Conservation (phyloP, 2,797 vertebrate genomes). For the Phalloptychus januarius region DNA sequence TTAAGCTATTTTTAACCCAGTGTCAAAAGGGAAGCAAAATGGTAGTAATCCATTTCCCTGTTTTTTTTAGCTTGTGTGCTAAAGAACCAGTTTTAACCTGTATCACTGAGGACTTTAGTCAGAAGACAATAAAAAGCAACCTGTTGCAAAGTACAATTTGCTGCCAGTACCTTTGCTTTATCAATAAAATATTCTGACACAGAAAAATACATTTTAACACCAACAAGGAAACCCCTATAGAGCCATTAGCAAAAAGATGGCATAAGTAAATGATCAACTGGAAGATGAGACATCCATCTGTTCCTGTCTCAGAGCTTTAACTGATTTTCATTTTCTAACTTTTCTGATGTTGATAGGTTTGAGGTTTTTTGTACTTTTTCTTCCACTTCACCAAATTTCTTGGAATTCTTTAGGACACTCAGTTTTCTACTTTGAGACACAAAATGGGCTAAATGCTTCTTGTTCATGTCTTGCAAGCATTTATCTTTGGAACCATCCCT, state of each 20-base stretch:
- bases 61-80: no score
- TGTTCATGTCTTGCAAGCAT: background rate
- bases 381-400: background rate
- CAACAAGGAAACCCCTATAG: background rate
- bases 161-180: background rate
- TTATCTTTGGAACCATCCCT: background rate
- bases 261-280: background rate
- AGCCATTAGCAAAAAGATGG: background rate
- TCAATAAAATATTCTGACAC: background rate
- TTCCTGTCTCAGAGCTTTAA: background rate
- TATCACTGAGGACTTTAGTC: background rate
- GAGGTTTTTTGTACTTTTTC: background rate
- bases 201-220: background rate
- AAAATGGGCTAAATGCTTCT: no score
- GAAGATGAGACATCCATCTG: background rate
- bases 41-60: no score
- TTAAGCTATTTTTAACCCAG: background rate
- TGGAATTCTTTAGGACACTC: no score
- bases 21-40: no score
- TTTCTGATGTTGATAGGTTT: background rate
- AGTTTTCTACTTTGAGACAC: no score
- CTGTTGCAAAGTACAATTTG: background rate
- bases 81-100: no score
- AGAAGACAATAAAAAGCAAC: no score
- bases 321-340: background rate